A percentile compares a stretch with the other conserved stretches of the same genome.
phyloP scores from a whole-genome alignment of 2,113 vertebrate species.

The Odocoileus virginianus region DNA sequence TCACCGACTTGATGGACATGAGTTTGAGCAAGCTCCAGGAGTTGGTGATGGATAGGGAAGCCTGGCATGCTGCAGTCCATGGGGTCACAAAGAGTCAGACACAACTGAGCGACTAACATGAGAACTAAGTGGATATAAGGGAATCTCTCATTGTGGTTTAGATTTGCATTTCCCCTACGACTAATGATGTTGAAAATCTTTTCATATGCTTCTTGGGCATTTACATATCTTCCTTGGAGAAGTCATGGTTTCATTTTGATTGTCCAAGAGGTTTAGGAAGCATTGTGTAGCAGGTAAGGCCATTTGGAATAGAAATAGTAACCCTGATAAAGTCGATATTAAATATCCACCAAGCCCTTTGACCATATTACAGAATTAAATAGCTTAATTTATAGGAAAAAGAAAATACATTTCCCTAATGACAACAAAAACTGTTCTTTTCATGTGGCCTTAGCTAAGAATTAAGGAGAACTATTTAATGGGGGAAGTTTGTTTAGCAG shows the following conservation, averaged over 20 bases:
- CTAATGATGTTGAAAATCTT: background rate
- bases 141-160: conserved; percentile 5
- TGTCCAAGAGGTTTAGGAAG: background rate
- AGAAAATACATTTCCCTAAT: conserved; percentile 4
- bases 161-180: background rate
- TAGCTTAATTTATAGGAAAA: background rate
- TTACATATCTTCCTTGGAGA: background rate
- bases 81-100: background rate
- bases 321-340: background rate
- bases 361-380: background rate
- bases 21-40: background rate
- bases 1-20: background rate
- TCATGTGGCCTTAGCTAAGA: background rate
- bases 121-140: background rate
- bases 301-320: background rate
- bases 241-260: background rate
- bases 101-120: background rate
- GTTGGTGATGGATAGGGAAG: background rate
- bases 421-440: background rate
- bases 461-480: conserved; percentile 9
- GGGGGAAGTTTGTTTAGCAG: background rate
- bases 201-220: background rate
- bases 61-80: background rate
- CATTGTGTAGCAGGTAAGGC: background rate
- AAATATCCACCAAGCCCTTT: background rate